Evolutionary conservation across 30 jellyfish, hydroid and myxozoan genomes (phyloP).

Genomic region (Euphysa ruthae): DNA sequence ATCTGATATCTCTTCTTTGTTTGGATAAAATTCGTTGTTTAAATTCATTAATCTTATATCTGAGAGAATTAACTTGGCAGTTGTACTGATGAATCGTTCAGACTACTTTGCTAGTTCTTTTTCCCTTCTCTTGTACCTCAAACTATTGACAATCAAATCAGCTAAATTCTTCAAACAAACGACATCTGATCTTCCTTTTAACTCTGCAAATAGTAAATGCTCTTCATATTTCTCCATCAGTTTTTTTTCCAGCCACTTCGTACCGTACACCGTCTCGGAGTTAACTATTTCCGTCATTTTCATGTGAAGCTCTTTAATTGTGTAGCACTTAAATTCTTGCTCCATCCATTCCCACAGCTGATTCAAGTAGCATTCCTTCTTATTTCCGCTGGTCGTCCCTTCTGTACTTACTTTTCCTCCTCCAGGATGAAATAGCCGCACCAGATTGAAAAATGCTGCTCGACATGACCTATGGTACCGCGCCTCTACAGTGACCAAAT

Average conservation of each 20-base stretch:
- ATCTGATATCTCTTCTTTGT: not conserved
- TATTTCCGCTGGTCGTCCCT: constrained; percentile 2
- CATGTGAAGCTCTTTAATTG: constrained; percentile 5
- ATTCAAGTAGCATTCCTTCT: not conserved
- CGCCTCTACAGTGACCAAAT: constrained; percentile 13
- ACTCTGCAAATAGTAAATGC: not conserved
- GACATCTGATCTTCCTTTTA: not conserved
- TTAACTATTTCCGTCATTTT: not conserved
- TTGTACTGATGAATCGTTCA: not conserved
- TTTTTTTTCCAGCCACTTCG: constrained; percentile 7
- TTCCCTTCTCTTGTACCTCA: not conserved
- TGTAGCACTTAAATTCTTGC: not conserved
- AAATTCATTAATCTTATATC: not conserved
- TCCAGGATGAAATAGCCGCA: not conserved
- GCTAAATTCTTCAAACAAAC: constrained; percentile 9
- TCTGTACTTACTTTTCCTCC: not conserved
- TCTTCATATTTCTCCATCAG: not conserved
- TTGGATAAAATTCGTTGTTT: not conserved
- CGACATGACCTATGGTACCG: constrained; percentile 9
- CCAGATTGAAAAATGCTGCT: not conserved
- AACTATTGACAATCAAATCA: not conserved
- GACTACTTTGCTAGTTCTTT: not conserved
- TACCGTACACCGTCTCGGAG: not conserved
- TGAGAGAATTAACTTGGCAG: constrained; percentile 5
- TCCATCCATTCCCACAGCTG: constrained; percentile 16